These are phyloP conservation scores for Astropecten irregularis DNA, from an alignment of 53 echinoderm and acorn worm genomes.

Conservation along the genomic window DNA sequence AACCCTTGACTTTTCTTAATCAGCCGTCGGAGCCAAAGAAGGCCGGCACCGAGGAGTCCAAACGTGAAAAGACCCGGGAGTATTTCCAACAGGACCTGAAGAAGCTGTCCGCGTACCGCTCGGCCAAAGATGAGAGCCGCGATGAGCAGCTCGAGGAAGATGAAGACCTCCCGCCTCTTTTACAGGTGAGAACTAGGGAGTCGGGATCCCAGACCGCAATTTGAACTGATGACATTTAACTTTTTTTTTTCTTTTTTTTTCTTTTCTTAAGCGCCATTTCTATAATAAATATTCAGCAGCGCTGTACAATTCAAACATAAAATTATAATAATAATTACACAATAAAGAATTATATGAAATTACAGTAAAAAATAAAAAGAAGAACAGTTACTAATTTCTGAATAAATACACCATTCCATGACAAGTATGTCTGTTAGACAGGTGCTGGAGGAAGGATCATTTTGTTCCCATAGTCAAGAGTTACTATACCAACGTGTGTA, in stretches of 20 bases:
- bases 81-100: constrained; percentile 73
- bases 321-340: no score
- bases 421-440: no score
- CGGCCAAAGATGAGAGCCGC: constrained; percentile 65
- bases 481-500: no score
- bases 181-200: constrained; percentile 86
- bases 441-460: no score
- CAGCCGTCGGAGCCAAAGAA: constrained; percentile 17
- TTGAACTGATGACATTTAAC: background rate
- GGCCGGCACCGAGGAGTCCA: background rate
- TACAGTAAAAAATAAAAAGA: no score
- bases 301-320: no score
- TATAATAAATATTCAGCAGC: no score
- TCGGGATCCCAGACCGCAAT: no score
- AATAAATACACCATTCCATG: background rate
- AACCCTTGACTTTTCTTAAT: no score
- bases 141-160: constrained; percentile 87
- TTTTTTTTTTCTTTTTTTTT: background rate
- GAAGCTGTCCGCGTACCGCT: constrained; percentile 72
- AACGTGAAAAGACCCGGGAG: constrained; percentile 47
- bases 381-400: no score
- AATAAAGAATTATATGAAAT: no score
- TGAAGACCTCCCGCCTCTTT: constrained; percentile 89
- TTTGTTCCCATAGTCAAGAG: no score
- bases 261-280: background rate